phyloP scores from a whole-genome alignment of 2,888 invertebrate species.

The Synanthedon myopaeformis region DNA sequence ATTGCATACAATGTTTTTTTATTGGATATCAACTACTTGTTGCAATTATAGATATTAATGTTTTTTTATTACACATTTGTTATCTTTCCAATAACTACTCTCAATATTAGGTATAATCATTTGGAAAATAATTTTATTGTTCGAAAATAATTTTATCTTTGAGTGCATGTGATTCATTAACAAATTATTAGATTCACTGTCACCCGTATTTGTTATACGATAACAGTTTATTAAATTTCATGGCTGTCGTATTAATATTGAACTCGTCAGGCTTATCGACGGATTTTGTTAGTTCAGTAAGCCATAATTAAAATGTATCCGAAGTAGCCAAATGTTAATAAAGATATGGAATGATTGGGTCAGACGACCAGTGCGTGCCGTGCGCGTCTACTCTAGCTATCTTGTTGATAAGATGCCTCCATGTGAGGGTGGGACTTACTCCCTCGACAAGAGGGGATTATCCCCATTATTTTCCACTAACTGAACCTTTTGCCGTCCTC shows the following conservation, averaged over 20 bases:
- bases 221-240: conserved; percentile 60
- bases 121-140: conserved; percentile 11
- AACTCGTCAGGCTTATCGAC: conserved; percentile 38
- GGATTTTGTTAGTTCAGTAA: conserved; percentile 34
- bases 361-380: conserved; percentile 40
- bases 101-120: not conserved
- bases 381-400: conserved; percentile 51
- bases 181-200: conserved; percentile 40
- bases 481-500: conserved; percentile 19
- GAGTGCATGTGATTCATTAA: conserved; percentile 43
- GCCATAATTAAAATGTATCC: conserved; percentile 49
- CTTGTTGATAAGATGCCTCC: conserved; percentile 42
- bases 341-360: conserved; percentile 44
- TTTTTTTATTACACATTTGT: not conserved
- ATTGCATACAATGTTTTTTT: too few relatives aligned
- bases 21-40: too few relatives aligned
- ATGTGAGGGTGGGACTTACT: conserved; percentile 25
- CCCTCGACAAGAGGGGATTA: conserved; percentile 41
- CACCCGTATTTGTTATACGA: conserved; percentile 44
- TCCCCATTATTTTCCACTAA: conserved; percentile 51
- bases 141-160: conserved; percentile 15
- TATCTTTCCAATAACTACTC: not conserved
- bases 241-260: conserved; percentile 40
- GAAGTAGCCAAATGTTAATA: conserved; percentile 44
- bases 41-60: too few relatives aligned